Evolutionary conservation across 2,113 vertebrate species (phyloP).

Genomic region (Siniperca knerii): DNA sequence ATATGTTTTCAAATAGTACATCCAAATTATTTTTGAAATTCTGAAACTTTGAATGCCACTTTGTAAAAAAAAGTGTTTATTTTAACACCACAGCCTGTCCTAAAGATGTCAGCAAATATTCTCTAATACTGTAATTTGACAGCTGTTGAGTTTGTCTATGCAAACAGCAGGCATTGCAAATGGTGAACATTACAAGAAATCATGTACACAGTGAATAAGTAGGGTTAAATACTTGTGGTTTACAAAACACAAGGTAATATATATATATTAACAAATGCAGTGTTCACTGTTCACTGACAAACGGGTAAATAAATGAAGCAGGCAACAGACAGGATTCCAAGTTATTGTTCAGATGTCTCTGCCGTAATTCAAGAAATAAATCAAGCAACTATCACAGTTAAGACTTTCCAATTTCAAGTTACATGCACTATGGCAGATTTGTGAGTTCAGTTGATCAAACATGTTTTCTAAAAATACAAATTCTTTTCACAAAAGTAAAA

Average conservation of each 20-base stretch:
- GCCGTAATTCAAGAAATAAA: slow-evolving; percentile 7
- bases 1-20: background rate
- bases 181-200: slow-evolving; percentile 2
- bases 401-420: slow-evolving; percentile 54
- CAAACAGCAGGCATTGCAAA: slow-evolving; percentile 31
- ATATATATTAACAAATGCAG: slow-evolving; percentile 30
- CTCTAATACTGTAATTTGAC: slow-evolving; percentile 29
- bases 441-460: slow-evolving; percentile 45
- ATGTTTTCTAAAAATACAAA: slow-evolving; percentile 53
- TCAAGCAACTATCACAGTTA: slow-evolving; percentile 51
- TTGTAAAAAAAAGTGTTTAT: slow-evolving; percentile 50
- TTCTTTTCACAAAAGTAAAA: slow-evolving; percentile 40
- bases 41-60: background rate
- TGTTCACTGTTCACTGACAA: slow-evolving; percentile 30
- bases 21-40: slow-evolving; percentile 7
- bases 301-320: slow-evolving; percentile 51
- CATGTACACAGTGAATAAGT: slow-evolving; percentile 6
- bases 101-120: slow-evolving; percentile 38
- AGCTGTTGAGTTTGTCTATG: slow-evolving; percentile 26
- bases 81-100: slow-evolving; percentile 35
- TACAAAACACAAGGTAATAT: slow-evolving; percentile 40
- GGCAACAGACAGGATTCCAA: slow-evolving; percentile 46
- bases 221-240: slow-evolving; percentile 32
- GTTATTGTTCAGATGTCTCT: slow-evolving; percentile 32
- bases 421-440: slow-evolving; percentile 58